Percentiles rank a stretch among this genome's conserved stretches.
These are phyloP conservation scores for Lagopus leucura DNA, from an alignment of 2,113 vertebrate genomes.

Conservation along the genomic window DNA sequence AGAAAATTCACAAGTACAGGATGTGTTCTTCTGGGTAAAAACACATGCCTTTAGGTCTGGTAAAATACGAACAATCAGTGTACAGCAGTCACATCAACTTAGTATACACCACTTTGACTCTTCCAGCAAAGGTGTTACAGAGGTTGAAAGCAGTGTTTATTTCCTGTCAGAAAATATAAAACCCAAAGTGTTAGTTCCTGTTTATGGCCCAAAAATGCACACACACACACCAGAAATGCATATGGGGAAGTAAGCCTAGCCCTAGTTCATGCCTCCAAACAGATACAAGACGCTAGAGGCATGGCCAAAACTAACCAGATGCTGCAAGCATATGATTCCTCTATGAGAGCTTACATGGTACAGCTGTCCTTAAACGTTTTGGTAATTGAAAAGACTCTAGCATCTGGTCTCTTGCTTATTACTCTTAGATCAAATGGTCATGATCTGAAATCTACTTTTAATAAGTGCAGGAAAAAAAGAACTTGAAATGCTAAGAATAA, in stretches of 20 bases:
- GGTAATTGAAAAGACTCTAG: slow-evolving; percentile 73
- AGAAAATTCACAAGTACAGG: slow-evolving; percentile 32
- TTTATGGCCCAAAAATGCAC: neutral
- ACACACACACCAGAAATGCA: neutral
- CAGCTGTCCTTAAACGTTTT: slow-evolving; percentile 77
- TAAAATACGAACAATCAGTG: neutral
- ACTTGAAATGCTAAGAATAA: neutral
- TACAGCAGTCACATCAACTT: neutral
- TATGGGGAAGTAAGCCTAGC: slow-evolving; percentile 17
- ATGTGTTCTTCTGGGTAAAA: slow-evolving; percentile 11
- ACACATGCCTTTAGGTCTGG: neutral
- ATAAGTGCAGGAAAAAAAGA: slow-evolving; percentile 50
- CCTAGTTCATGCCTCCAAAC: slow-evolving; percentile 44
- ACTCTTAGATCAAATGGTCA: slow-evolving; percentile 63
- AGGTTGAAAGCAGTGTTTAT: neutral
- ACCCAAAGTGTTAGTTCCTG: neutral
- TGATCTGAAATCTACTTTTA: slow-evolving; percentile 48
- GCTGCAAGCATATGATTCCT: slow-evolving; percentile 75
- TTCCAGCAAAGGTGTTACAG: slow-evolving; percentile 19
- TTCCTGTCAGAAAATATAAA: neutral
- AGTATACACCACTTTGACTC: neutral
- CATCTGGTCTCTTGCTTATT: slow-evolving; percentile 76
- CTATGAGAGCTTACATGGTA: slow-evolving; percentile 73
- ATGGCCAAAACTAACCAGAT: slow-evolving; percentile 72
- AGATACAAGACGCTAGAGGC: slow-evolving; percentile 32